Base-by-base conservation (phyloP, 1,140 invertebrate species). In the Popillia japonica region DNA sequence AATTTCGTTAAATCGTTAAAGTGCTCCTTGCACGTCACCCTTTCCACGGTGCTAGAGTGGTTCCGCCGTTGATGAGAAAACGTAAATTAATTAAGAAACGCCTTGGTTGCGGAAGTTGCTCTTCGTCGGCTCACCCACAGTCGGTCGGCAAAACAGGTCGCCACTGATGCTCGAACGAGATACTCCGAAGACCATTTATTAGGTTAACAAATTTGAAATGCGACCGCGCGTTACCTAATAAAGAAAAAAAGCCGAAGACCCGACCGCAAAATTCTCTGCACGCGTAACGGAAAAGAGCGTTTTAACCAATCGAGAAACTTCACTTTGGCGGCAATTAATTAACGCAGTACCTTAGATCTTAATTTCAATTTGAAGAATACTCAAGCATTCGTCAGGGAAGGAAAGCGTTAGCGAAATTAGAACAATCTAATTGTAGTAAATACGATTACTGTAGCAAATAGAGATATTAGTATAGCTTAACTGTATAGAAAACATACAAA, bases 1-100 rank as follows among this genome's bases (percentile, higher is more conserved):
- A 68, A 68, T 68, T 68, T 68, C 61, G 61, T 68, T 68, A 68
- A 68, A 68, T 68, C 61, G 22, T 68, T 68, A 68, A 68, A 22
- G 61, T 68, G 27, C 20, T 68, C 20, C 61, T 68, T 34, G 61
- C 61, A 55, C 14, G 48, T 55, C 48, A n/a, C 48, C 17, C 48
- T 55, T 55, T 55, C 20, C 61, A 34, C 17, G 22, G 7, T 22
- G 3, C 61, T n/a, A 68, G 22, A 68, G 48, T 55, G 48, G 48
- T n/a, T n/a, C 48, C n/a, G 48, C 61, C 61, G 20, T 68, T 27
- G 61, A 68, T 27, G 61, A 34, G 61, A 68, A 23, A 68, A 22
- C 61, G 61, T 68, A 68, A 68, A 68, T 68, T 68, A 68, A 68
- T 68, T 68, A 68, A 68, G 61, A 20, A 34, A 34, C 10, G 61